phyloP scores from a whole-genome alignment of 2,113 vertebrate species.

The Psephotus haematonotus region DNA sequence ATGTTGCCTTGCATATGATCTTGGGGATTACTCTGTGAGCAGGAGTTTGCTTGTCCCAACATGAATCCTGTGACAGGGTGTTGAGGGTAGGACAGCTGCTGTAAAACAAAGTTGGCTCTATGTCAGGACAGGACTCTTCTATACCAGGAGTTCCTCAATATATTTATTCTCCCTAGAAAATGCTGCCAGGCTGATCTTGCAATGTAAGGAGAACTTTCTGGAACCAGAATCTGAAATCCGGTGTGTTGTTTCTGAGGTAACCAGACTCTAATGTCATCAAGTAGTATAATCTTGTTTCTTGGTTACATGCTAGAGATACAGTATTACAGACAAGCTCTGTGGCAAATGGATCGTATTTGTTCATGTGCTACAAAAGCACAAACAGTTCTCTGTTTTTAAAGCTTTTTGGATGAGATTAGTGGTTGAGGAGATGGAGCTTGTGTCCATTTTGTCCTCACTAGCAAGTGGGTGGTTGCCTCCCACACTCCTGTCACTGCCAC shows the following conservation, averaged over 20 bases:
- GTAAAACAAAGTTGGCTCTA: not conserved
- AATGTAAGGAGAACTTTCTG: not conserved
- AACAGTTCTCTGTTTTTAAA: conserved; percentile 38
- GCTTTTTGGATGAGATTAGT: conserved; percentile 18
- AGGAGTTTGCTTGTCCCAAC: not conserved
- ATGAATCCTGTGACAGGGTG: accelerated
- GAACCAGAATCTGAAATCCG: not conserved
- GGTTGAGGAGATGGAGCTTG: not conserved
- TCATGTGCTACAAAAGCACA: conserved; percentile 18
- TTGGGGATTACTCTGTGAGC: not conserved
- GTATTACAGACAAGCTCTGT: not conserved
- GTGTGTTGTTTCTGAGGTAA: not conserved
- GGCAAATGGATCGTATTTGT: conserved; percentile 17
- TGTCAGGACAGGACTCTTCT: not conserved
- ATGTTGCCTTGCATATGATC: not conserved
- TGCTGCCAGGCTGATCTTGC: not conserved
- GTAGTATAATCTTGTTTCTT: not conserved
- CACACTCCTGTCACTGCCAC: not conserved
- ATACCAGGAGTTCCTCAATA: not conserved
- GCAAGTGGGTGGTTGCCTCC: conserved; percentile 25
- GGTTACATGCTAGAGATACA: not conserved
- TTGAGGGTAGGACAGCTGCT: not conserved
- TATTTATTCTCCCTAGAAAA: not conserved
- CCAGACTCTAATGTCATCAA: not conserved
- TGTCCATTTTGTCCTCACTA: conserved; percentile 37